Evolutionary conservation across 2,797 vertebrate genomes (phyloP), one percentile per base, ranked within the genome.

Genomic region (Brachyrhaphis roseni): DNA sequence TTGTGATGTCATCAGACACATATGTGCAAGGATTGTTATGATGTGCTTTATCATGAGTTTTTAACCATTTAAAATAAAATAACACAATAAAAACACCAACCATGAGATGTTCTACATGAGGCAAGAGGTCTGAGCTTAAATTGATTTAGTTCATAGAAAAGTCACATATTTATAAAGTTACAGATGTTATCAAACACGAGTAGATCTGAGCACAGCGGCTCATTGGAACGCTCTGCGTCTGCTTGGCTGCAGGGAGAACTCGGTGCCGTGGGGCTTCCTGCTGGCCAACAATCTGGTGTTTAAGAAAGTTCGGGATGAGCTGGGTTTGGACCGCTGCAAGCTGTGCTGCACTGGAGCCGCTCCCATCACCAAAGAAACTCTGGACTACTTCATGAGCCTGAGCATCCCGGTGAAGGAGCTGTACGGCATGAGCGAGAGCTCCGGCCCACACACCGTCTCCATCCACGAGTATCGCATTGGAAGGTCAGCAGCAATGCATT

Each of bases 301-400:
- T 75, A 96, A 95, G 85, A 96, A 86, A 78, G 95, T 97, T 64
- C 93, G 92, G 4, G 80, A 51, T 1, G 90, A 72, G 0, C 83
- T 97, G 85, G 96, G 96, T 43, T 83, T 97, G 16, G 96, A 96
- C 82, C 94, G 93, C 85, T 96, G 96, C 88, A 92, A 15, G 49
- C 0, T 39, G 0, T 95, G 90, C 88, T 91, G 89, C 64, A 95
- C 95, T 0, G 96, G 95, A 0, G 96, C 96, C 0, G 96, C 96
- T 5, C 96, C 96, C 49, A 96, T 96, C 86, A 95, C 94, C 71
- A 96, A 94, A 87, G 96, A 96, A 1, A 96, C 95, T 0, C 82
- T 97, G 90, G 95, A 97, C 23, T 97, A 95, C 90, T 97, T 97
- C 90, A 94, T 97, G 94, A 96, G 96, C 86, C 94, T 97, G 23